A percentile compares a stretch with the other conserved stretches of the same genome.
Evolutionary conservation across 2,797 vertebrate genomes (phyloP).

Genomic region (Sebastes oblongus): DNA sequence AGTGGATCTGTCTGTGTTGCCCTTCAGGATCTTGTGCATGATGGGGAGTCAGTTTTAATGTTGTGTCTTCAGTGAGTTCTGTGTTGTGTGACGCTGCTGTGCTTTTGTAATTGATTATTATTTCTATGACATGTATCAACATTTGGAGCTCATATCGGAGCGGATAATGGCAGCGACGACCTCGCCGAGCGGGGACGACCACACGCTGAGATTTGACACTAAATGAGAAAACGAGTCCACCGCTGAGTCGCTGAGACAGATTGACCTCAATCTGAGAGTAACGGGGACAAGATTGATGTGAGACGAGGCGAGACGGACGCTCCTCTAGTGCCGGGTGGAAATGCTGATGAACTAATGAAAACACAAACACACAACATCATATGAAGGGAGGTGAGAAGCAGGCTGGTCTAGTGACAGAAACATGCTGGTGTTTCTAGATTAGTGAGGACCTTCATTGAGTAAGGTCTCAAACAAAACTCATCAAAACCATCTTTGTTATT

Average conservation of each 20-base stretch:
- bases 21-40: no score
- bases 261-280: constrained; percentile 18
- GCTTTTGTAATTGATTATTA: background rate
- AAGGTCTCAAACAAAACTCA: no score
- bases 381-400: background rate
- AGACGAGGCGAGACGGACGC: background rate
- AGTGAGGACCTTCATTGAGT: no score
- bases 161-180: background rate
- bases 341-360: background rate
- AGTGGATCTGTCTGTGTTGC: no score
- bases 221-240: constrained; percentile 19
- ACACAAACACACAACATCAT: background rate
- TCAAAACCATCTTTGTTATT: no score
- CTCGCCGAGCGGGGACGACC: background rate
- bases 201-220: background rate
- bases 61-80: no score
- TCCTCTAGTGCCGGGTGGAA: background rate
- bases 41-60: no score
- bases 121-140: background rate
- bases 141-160: background rate
- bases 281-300: constrained; percentile 13
- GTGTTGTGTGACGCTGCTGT: background rate
- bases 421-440: no score
- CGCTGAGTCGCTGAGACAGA: background rate
- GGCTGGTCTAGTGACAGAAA: no score